phyloP scores from a whole-genome alignment of 2,888 invertebrate species.

The Dynastes grantii region DNA sequence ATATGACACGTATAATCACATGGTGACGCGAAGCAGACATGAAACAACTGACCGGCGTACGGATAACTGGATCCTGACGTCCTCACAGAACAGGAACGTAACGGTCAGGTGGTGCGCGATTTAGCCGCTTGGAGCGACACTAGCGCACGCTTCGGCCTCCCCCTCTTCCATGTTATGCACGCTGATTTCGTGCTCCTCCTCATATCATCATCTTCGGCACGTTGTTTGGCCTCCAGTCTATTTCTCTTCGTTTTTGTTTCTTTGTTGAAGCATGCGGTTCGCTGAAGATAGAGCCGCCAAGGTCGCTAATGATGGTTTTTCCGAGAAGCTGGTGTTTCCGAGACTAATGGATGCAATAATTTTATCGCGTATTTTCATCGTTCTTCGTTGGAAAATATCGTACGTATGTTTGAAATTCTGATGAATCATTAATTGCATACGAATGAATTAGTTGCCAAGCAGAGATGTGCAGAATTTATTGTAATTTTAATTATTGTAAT shows the following conservation, averaged over 20 bases:
- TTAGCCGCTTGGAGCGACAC: constrained; percentile 39
- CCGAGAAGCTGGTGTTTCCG: neutral
- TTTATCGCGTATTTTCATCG: neutral
- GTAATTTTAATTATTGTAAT: too few relatives aligned
- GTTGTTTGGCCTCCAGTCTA: neutral
- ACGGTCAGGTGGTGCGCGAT: constrained; percentile 43
- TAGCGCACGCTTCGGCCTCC: constrained; percentile 30
- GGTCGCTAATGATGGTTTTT: constrained; percentile 18
- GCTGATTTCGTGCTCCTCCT: constrained; percentile 4
- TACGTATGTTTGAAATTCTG: neutral
- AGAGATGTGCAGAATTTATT: too few relatives aligned
- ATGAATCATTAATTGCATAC: constrained; percentile 10
- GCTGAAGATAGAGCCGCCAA: neutral
- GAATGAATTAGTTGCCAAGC: neutral
- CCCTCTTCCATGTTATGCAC: constrained; percentile 10
- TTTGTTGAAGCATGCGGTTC: neutral
- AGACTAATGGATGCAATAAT: neutral
- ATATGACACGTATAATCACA: constrained; percentile 52
- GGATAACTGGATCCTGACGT: constrained; percentile 49
- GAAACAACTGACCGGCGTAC: constrained; percentile 56
- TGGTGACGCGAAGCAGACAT: constrained; percentile 54
- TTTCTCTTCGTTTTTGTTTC: constrained; percentile 2
- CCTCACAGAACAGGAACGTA: constrained; percentile 43
- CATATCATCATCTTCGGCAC: constrained; percentile 2
- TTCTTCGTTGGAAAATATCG: neutral